A percentile compares a stretch with the other conserved stretches of the same genome.
phyloP scores from a whole-genome alignment of 1,140 invertebrate genomes.

The Telenomus remus region DNA sequence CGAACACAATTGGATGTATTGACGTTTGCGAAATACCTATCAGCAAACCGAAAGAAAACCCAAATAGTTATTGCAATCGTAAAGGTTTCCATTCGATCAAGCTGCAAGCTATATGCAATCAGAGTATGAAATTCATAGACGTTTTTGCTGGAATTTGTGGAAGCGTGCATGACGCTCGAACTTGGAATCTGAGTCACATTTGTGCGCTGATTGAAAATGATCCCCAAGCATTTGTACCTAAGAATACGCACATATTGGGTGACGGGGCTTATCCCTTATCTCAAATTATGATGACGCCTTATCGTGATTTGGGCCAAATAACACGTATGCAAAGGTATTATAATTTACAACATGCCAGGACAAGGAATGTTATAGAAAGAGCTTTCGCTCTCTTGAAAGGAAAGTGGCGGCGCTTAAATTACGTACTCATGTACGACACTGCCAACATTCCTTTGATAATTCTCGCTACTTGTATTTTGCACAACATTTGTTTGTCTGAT shows the following conservation, averaged over 20 bases:
- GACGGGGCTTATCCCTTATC: not conserved
- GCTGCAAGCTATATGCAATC: conserved; percentile 5
- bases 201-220: not conserved
- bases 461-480: not conserved
- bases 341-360: conserved; percentile 1
- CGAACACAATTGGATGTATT: not conserved
- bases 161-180: conserved; percentile 8
- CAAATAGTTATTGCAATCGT: conserved; percentile 5
- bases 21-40: conserved; percentile 14
- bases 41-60: not conserved
- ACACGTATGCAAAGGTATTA: not conserved
- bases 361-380: conserved; percentile 4
- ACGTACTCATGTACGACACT: not conserved
- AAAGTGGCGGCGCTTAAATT: conserved; percentile 2
- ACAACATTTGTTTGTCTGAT: not conserved
- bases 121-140: conserved; percentile 1
- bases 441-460: not conserved
- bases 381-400: conserved; percentile 9
- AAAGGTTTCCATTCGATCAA: conserved; percentile 15
- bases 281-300: not conserved
- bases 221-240: not conserved
- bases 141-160: conserved; percentile 2
- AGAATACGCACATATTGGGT: not conserved
- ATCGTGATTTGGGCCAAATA: not conserved
- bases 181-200: conserved; percentile 1